Evolutionary conservation across 2,113 vertebrate genomes (phyloP), one percentile per base, ranked within the genome.

Genomic region (Chaenocephalus aceratus): DNA sequence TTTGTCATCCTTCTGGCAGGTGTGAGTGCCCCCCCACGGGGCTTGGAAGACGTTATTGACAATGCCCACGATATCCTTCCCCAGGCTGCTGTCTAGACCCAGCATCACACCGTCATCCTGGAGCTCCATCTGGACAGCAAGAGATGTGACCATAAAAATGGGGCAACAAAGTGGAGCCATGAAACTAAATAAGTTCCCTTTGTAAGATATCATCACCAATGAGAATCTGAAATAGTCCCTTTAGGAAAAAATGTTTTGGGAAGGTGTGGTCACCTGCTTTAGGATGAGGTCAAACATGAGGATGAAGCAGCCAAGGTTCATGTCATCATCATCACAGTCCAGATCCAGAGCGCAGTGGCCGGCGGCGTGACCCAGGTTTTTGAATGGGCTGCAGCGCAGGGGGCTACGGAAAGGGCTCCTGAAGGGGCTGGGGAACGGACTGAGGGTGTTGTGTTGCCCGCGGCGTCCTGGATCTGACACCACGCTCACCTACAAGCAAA

Each of bases 241-340:
- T 41, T 41, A 41, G 36, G 36, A 41, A 41, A 7, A 7, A 56
- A 30, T 18, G 7, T 0, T n/a, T 21, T 4, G 68, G 46, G 12
- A 51, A 16, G 15, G 18, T 67, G 11, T 30, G 48, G 12, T 89
- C 94, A 99, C 98, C 97, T 99, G 98, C 91, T 99, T 99, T 71
- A 99, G 91, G 89, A 99, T 95, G 91, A 99, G 97, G 90, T 99
- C 98, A 90, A 99, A 99, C 98, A 99, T 99, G 84, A 99, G 96
- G 91, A 99, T 99, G 94, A 99, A 99, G 94, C 97, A 99, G 93
- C 97, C 97, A 74, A 99, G 95, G 94, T 99, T 99, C 97, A 99
- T 98, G 91, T 99, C 98, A 60, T 99, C 98, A 48, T 99, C 97
- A 54, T 99, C 97, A 88, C 96, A 96, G 84, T 99, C 98, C 91